A percentile compares a stretch with the other conserved stretches of the same genome.
Conservation (phyloP, 2,888 invertebrate genomes). For the Thereva nobilitata region DNA sequence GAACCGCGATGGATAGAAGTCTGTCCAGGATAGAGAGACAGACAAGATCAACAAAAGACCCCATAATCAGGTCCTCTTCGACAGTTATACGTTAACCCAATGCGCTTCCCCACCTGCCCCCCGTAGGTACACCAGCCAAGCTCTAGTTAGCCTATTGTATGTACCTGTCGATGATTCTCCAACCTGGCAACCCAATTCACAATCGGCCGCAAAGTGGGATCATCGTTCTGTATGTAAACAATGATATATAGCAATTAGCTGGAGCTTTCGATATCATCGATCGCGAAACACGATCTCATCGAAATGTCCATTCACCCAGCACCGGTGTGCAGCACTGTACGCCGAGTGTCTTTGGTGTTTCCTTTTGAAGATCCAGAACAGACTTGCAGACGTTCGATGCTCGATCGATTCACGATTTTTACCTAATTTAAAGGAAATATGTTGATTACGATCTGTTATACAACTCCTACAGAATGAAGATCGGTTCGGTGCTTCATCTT, state of each 20-base stretch:
- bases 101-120: too few species aligned
- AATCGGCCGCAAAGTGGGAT: background rate
- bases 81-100: too few species aligned
- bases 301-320: constrained; percentile 31
- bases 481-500: constrained; percentile 4
- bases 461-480: constrained; percentile 26
- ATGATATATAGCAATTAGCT: constrained; percentile 38
- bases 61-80: too few species aligned
- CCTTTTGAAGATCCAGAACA: constrained; percentile 5
- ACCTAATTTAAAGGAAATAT: constrained; percentile 34
- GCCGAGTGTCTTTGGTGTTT: constrained; percentile 13
- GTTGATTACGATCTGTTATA: constrained; percentile 37
- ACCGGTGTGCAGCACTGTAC: background rate
- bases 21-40: too few species aligned
- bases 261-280: constrained; percentile 33
- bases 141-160: constrained; percentile 6
- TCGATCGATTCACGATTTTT: constrained; percentile 35
- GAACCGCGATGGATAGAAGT: too few species aligned
- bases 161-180: constrained; percentile 14
- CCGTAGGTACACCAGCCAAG: background rate
- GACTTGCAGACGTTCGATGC: constrained; percentile 12
- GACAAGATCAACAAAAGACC: too few species aligned
- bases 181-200: too few species aligned
- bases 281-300: constrained; percentile 37
- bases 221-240: constrained; percentile 28